These are phyloP conservation scores for Drosophila azteca DNA, from an alignment of 1,140 invertebrate genomes.

Conservation along the genomic window DNA sequence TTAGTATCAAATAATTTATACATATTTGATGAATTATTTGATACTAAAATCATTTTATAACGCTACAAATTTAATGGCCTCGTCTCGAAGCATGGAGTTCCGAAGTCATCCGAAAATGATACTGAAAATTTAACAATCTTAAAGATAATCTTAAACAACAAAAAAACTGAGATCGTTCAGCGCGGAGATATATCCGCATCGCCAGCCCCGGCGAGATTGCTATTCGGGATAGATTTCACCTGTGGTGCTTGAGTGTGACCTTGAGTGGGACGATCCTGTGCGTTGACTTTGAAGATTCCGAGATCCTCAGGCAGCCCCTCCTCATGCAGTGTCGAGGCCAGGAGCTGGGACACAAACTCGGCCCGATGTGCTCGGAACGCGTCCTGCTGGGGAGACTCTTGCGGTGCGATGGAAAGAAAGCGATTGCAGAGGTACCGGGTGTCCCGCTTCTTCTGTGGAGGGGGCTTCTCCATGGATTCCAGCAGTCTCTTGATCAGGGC, in stretches of 20 bases:
- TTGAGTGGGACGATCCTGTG: neutral
- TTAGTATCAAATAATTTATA: no score
- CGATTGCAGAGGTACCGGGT: conserved; percentile 57
- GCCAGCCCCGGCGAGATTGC: conserved; percentile 53
- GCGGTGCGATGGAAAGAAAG: conserved; percentile 12
- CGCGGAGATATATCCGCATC: conserved; percentile 43
- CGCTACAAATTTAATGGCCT: no score
- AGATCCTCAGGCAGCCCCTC: conserved; percentile 32
- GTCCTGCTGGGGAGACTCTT: conserved; percentile 17
- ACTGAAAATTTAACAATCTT: conserved; percentile 6
- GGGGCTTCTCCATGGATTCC: conserved; percentile 14
- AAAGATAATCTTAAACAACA: neutral
- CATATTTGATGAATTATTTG: no score
- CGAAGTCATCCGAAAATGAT: neutral
- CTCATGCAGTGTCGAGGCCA: conserved; percentile 58
- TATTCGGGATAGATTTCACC: conserved; percentile 7
- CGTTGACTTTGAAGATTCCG: neutral
- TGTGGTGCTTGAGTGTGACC: conserved; percentile 2
- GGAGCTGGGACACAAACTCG: conserved; percentile 63
- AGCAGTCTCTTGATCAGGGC: neutral
- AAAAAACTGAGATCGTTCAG: neutral
- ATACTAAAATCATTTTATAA: no score
- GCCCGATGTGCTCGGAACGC: conserved; percentile 53
- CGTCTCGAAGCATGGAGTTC: no score
- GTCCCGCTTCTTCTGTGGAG: conserved; percentile 12